phyloP scores from a whole-genome alignment of 1,140 invertebrate species.

The Caenorhabditis inopinata region DNA sequence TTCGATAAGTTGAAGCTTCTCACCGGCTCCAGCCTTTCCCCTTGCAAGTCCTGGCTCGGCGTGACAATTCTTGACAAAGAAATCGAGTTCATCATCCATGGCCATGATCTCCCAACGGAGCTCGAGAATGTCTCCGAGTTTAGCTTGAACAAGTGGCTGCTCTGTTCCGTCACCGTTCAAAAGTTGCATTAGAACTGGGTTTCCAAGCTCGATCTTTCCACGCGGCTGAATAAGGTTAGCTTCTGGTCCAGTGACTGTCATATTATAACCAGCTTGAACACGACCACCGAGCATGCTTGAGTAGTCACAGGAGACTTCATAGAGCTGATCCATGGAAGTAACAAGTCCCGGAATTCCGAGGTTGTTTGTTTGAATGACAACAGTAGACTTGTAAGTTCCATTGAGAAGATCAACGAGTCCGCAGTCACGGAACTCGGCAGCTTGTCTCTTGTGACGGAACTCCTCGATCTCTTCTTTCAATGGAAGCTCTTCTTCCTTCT shows the following conservation, averaged over 20 bases:
- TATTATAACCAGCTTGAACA: constrained; percentile 61
- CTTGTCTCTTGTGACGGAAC: constrained; percentile 57
- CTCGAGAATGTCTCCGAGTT: constrained; percentile 65
- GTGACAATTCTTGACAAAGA: constrained; percentile 63
- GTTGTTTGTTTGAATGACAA: constrained; percentile 66
- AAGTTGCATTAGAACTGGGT: constrained; percentile 66
- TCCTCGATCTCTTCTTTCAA: constrained; percentile 53
- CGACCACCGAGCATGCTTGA: constrained; percentile 62
- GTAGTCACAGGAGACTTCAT: constrained; percentile 62
- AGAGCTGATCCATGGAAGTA: constrained; percentile 66
- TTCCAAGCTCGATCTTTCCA: constrained; percentile 66
- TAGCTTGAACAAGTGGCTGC: constrained; percentile 59
- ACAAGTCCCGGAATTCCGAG: constrained; percentile 65
- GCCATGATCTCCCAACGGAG: constrained; percentile 66
- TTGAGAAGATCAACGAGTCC: constrained; percentile 61
- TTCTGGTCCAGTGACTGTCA: constrained; percentile 62
- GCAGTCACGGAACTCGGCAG: constrained; percentile 53
- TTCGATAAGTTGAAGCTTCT: constrained; percentile 62
- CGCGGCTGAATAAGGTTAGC: constrained; percentile 64
- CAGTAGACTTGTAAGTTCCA: constrained; percentile 65
- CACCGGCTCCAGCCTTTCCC: constrained; percentile 45
- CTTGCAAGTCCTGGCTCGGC: constrained; percentile 58
- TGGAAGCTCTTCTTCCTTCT: constrained; percentile 45
- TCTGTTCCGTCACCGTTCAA: constrained; percentile 51
- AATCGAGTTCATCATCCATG: constrained; percentile 66